Conservation (phyloP, 2,888 invertebrate genomes). For the Gymnosoma rotundatum region DNA sequence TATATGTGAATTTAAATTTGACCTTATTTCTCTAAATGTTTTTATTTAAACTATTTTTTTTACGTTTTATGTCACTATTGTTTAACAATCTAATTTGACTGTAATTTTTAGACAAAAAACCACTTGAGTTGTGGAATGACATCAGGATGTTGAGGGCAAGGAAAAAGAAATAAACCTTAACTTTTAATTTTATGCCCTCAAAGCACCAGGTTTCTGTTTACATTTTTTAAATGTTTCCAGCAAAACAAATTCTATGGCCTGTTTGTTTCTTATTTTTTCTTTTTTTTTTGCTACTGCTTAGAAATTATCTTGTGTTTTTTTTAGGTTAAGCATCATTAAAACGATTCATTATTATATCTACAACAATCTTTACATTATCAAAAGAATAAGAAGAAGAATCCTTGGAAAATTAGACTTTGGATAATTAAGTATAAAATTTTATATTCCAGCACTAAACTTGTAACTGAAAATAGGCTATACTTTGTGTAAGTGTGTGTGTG, state of each 20-base stretch:
- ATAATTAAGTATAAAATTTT: slow-evolving; percentile 61
- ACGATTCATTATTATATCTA: slow-evolving; percentile 58
- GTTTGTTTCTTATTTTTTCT: neutral
- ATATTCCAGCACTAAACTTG: slow-evolving; percentile 29
- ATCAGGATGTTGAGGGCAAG: neutral
- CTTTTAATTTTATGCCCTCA: neutral
- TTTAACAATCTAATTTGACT: slow-evolving; percentile 27
- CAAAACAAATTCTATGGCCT: slow-evolving; percentile 29
- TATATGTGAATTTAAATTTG: slow-evolving; percentile 1
- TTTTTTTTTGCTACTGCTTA: slow-evolving; percentile 49
- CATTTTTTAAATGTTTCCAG: slow-evolving; percentile 2
- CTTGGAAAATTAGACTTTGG: slow-evolving; percentile 53
- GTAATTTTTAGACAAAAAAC: slow-evolving; percentile 13
- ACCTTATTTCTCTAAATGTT: slow-evolving; percentile 42
- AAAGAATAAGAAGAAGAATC: slow-evolving; percentile 1
- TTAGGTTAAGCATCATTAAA: slow-evolving; percentile 2
- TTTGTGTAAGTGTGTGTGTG: slow-evolving; percentile 19
- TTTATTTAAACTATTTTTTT: neutral
- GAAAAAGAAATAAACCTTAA: slow-evolving; percentile 6
- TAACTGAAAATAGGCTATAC: slow-evolving; percentile 50
- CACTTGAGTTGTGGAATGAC: slow-evolving; percentile 1
- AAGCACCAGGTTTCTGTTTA: slow-evolving; percentile 8
- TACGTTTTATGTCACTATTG: slow-evolving; percentile 25
- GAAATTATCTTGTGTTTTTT: slow-evolving; percentile 32
- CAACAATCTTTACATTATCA: slow-evolving; percentile 21